Evolutionary conservation across 1,140 invertebrate genomes (phyloP).

Genomic region (Scaptomyza hsui): DNA sequence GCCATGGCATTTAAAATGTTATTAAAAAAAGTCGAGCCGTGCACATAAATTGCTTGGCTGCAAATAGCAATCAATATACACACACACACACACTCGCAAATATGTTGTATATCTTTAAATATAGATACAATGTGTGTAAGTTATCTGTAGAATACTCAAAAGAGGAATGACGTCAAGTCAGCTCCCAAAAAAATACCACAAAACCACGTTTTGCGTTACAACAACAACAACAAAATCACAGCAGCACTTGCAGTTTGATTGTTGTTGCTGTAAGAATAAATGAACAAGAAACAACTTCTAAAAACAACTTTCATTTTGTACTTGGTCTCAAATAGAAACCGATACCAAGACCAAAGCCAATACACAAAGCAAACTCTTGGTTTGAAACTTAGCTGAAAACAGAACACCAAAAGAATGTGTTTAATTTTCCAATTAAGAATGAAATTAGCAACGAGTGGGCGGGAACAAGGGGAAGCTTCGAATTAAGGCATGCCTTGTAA

Average conservation of each 20-base stretch:
- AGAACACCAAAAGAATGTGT: constrained; percentile 59
- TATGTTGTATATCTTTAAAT: constrained; percentile 9
- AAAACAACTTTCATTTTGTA: constrained; percentile 79
- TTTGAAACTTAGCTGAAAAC: background rate
- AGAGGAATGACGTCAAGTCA: constrained; percentile 62
- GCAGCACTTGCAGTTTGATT: constrained; percentile 48
- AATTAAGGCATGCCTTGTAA: constrained; percentile 47
- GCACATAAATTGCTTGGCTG: constrained; percentile 71
- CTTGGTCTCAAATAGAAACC: constrained; percentile 26
- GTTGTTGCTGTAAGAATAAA: constrained; percentile 66
- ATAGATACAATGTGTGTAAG: constrained; percentile 21
- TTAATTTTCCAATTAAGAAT: constrained; percentile 67
- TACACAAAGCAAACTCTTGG: background rate
- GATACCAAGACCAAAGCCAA: constrained; percentile 8
- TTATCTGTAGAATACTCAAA: constrained; percentile 17
- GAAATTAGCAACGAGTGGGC: constrained; percentile 19
- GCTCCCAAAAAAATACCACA: constrained; percentile 71
- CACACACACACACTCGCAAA: constrained; percentile 42
- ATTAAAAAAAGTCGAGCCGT: constrained; percentile 65
- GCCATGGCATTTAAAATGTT: constrained; percentile 81
- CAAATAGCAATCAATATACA: constrained; percentile 64
- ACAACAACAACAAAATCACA: constrained; percentile 57
- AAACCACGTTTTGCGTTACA: constrained; percentile 45
- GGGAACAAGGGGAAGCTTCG: constrained; percentile 6
- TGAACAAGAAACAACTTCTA: constrained; percentile 78